Percentiles rank a stretch among this genome's conserved stretches.
Conservation (phyloP, 2,888 invertebrate genomes). For the Chalcosyrphus nemorum region DNA sequence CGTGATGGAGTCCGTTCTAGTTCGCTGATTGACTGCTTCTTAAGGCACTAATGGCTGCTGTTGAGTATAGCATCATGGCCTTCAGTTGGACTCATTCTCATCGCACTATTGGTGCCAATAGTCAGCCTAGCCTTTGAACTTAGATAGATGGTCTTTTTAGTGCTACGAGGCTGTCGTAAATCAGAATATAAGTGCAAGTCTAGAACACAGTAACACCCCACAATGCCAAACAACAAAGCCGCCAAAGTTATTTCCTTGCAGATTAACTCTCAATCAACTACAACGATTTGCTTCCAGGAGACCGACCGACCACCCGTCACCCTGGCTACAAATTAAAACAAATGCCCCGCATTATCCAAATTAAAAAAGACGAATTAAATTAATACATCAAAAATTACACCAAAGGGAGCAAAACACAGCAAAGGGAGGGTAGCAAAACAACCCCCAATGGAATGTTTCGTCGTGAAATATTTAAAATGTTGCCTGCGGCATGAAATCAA, state of each 20-base stretch:
- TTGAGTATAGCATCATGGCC: too few species aligned
- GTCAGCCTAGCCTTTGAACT: too few species aligned
- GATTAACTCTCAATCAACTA: constrained; percentile 15
- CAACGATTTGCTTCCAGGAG: neutral
- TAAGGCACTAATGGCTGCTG: too few species aligned
- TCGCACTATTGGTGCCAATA: too few species aligned
- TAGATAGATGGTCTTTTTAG: too few species aligned
- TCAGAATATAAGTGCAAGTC: too few species aligned
- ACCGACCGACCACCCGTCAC: neutral
- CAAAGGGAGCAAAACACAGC: neutral
- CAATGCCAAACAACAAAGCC: neutral
- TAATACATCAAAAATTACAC: constrained; percentile 63
- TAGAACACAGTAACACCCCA: too few species aligned
- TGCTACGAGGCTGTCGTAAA: too few species aligned
- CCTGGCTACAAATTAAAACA: constrained; percentile 51
- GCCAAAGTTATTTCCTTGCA: neutral
- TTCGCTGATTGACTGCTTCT: too few species aligned
- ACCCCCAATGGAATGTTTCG: constrained; percentile 8
- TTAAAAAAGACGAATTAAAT: constrained; percentile 65
- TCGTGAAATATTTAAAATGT: constrained; percentile 7
- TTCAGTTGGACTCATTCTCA: too few species aligned
- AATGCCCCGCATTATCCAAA: constrained; percentile 51
- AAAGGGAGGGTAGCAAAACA: neutral
- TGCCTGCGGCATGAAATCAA: neutral
- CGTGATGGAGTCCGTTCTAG: too few species aligned